Conservation (phyloP, 2,888 invertebrate genomes). For the Rhamphomyia laevipes region DNA sequence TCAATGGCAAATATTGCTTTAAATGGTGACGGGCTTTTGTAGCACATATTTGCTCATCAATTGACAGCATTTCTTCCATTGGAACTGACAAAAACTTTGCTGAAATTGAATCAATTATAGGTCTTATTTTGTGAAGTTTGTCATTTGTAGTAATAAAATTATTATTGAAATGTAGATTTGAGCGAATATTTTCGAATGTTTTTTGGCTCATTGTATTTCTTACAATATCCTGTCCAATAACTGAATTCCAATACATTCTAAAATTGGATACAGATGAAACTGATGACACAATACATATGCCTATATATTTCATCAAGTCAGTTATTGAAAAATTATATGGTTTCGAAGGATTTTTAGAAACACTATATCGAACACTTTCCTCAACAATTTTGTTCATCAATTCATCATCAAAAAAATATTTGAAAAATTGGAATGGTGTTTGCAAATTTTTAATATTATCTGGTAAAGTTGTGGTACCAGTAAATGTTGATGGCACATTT, state of each 20-base stretch:
- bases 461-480: too few relatives aligned
- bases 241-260: not conserved
- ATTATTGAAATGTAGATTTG: not conserved
- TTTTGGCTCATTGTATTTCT: not conserved
- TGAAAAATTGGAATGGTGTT: not conserved
- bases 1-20: slow-evolving; percentile 3
- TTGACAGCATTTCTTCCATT: not conserved
- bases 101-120: not conserved
- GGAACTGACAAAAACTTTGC: not conserved
- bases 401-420: not conserved
- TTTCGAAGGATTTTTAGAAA: not conserved
- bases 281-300: not conserved
- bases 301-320: not conserved
- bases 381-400: not conserved
- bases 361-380: not conserved
- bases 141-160: not conserved
- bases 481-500: too few relatives aligned
- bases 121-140: not conserved
- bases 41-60: not conserved
- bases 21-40: not conserved
- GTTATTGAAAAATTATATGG: not conserved
- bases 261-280: not conserved
- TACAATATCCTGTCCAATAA: not conserved
- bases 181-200: not conserved
- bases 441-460: not conserved